Percentiles rank a stretch among this genome's conserved stretches.
Evolutionary conservation across 1,140 invertebrate species (phyloP).

Genomic region (Calycopis cecrops): DNA sequence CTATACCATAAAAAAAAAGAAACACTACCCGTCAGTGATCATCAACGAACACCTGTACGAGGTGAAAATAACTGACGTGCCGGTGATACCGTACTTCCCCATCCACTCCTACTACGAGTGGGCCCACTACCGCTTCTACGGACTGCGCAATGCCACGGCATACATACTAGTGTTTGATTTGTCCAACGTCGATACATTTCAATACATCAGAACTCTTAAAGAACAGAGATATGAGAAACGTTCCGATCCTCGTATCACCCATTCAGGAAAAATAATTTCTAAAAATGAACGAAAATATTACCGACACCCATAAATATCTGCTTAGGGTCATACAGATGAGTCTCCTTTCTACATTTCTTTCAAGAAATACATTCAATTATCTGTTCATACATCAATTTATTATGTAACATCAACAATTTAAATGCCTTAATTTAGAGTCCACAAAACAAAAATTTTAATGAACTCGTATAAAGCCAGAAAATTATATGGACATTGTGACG

Average conservation of each 20-base stretch:
- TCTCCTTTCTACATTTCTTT: too few relatives aligned
- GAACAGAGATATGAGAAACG: constrained; percentile 95
- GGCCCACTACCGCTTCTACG: constrained; percentile 88
- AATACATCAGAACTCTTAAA: constrained; percentile 82
- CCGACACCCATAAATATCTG: constrained; percentile 95
- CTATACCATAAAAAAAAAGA: too few relatives aligned
- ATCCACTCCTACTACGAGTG: constrained; percentile 89
- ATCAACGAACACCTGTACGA: constrained; percentile 91
- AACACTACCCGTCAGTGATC: constrained; percentile 88
- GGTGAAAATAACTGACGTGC: constrained; percentile 90
- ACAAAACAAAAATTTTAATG: too few relatives aligned
- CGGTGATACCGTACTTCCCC: constrained; percentile 90
- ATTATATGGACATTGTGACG: too few relatives aligned
- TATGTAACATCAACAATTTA: too few relatives aligned
- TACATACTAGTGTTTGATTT: constrained; percentile 96
- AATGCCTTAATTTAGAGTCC: too few relatives aligned
- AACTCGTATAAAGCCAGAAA: too few relatives aligned
- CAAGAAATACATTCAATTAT: too few relatives aligned
- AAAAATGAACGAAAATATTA: too few relatives aligned
- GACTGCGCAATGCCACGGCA: constrained; percentile 91
- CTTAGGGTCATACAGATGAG: too few relatives aligned
- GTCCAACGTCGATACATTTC: constrained; percentile 92
- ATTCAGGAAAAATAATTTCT: too few relatives aligned
- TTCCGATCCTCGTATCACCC: constrained; percentile 92
- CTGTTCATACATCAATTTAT: too few relatives aligned